Evolutionary conservation across 2,888 invertebrate species (phyloP).

Genomic region (Xylota sylvarum): DNA sequence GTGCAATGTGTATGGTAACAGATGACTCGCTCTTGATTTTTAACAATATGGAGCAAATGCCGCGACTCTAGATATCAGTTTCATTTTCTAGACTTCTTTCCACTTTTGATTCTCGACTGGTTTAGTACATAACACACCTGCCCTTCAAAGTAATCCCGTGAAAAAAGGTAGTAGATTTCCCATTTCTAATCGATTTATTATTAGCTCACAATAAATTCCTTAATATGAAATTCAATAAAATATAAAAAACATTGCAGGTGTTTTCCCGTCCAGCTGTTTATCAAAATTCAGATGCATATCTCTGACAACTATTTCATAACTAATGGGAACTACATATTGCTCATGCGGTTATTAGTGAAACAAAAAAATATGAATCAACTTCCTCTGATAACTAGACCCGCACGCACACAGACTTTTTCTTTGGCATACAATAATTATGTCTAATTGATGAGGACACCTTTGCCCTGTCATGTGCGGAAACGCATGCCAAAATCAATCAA

Average conservation of each 20-base stretch:
- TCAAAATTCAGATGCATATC: constrained; percentile 18
- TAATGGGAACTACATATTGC: constrained; percentile 12
- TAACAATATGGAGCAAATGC: too few relatives aligned
- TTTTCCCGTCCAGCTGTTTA: constrained; percentile 17
- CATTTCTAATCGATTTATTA: too few relatives aligned
- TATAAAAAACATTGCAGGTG: constrained; percentile 12
- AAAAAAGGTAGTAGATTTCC: too few relatives aligned
- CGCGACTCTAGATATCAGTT: too few relatives aligned
- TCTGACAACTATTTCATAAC: not conserved
- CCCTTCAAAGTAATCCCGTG: too few relatives aligned
- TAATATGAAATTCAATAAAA: not conserved
- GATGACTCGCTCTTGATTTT: too few relatives aligned
- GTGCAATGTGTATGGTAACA: too few relatives aligned
- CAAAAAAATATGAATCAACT: not conserved
- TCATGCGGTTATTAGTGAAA: not conserved
- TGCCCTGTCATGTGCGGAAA: not conserved
- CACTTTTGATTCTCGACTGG: too few relatives aligned
- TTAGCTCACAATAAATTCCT: too few relatives aligned
- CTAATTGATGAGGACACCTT: constrained; percentile 16
- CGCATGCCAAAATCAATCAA: constrained; percentile 36
- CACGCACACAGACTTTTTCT: not conserved
- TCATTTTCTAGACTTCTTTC: too few relatives aligned
- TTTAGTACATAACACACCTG: too few relatives aligned
- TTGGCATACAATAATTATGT: not conserved
- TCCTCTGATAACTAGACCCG: constrained; percentile 6